phyloP scores from a whole-genome alignment of 2,113 vertebrate species.

The Podarcis muralis region DNA sequence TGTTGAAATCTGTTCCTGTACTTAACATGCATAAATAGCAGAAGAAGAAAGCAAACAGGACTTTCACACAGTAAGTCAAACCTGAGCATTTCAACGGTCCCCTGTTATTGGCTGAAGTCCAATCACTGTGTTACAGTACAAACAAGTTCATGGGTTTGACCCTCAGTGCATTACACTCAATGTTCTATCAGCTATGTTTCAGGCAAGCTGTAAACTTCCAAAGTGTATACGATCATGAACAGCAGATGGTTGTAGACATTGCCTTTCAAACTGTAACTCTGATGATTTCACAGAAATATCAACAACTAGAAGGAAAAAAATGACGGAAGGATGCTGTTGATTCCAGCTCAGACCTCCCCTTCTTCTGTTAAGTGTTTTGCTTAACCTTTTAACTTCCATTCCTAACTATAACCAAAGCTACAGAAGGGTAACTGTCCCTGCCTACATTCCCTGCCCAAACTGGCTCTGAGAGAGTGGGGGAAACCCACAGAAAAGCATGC shows the following conservation, averaged over 20 bases:
- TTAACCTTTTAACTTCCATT: neutral
- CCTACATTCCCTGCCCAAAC: neutral
- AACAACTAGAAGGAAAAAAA: neutral
- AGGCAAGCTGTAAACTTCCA: neutral
- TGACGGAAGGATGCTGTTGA: neutral
- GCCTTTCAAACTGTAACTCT: neutral
- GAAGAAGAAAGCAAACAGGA: neutral
- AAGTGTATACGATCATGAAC: neutral
- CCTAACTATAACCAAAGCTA: neutral
- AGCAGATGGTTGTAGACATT: neutral
- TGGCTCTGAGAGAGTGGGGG: neutral
- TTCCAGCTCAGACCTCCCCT: neutral
- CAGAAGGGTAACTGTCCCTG: neutral
- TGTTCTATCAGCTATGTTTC: neutral
- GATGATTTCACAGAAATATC: neutral
- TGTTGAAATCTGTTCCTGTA: neutral
- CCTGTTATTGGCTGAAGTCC: neutral
- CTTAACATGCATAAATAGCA: neutral
- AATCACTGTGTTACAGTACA: neutral
- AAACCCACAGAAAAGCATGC: neutral
- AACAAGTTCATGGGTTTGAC: neutral
- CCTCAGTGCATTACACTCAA: neutral
- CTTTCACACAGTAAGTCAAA: neutral
- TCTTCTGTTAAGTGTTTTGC: neutral
- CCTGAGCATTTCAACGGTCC: neutral